These are phyloP conservation scores for Mesochorus sp. DNA, from an alignment of 2,888 invertebrate species.

Conservation along the genomic window DNA sequence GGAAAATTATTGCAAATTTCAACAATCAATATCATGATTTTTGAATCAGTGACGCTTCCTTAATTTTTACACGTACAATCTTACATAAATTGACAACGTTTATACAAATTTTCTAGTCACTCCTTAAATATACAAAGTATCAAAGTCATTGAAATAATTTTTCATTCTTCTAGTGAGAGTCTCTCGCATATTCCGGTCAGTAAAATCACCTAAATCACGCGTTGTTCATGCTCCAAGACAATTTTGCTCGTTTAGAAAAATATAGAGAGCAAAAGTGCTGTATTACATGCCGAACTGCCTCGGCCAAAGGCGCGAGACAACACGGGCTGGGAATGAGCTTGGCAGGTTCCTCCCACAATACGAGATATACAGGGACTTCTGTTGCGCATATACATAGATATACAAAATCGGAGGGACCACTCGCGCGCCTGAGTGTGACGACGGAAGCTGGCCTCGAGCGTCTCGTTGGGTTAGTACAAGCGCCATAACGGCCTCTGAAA, in stretches of 20 bases:
- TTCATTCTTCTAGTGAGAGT: conserved; percentile 39
- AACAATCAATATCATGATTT: no score
- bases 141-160: conserved; percentile 39
- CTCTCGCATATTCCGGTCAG: conserved; percentile 14
- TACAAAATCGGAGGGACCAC: conserved; percentile 35
- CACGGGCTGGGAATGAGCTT: conserved; percentile 78
- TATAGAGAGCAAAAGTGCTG: conserved; percentile 47
- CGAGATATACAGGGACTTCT: conserved; percentile 61
- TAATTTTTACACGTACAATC: no score
- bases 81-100: no score
- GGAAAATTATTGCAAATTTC: no score
- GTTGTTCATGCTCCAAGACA: conserved; percentile 38
- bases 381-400: conserved; percentile 17
- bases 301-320: conserved; percentile 10
- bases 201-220: conserved; percentile 57
- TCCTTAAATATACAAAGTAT: conserved; percentile 21
- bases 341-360: conserved; percentile 79
- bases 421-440: conserved; percentile 48
- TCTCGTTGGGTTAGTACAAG: conserved; percentile 40
- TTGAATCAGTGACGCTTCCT: no score
- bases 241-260: conserved; percentile 50
- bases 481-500: conserved; percentile 50
- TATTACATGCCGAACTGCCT: conserved; percentile 10
- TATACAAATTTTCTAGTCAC: no score
- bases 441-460: conserved; percentile 66